Conservation (phyloP, 1,140 invertebrate genomes). For the Solenopsis invicta region DNA sequence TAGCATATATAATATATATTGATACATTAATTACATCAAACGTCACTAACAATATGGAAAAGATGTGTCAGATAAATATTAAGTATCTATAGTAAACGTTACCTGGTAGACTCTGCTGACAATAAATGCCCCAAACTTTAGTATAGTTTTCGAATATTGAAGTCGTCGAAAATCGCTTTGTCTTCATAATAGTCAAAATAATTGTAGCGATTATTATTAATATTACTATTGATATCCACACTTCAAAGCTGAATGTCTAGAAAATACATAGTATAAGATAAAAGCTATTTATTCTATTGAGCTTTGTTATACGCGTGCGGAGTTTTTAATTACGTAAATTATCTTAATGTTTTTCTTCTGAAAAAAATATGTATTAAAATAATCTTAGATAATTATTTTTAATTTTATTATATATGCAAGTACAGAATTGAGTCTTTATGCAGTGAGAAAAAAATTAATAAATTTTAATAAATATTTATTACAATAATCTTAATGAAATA, state of each 20-base stretch:
- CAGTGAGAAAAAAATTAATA: no score
- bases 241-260: conserved; percentile 67
- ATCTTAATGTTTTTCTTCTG: background rate
- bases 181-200: conserved; percentile 73
- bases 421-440: no score
- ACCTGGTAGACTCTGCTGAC: conserved; percentile 80
- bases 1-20: background rate
- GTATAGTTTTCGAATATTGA: conserved; percentile 67
- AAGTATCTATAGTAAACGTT: background rate
- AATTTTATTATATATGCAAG: no score
- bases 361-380: no score
- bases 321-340: background rate
- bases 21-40: background rate
- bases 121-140: conserved; percentile 77
- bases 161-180: conserved; percentile 26
- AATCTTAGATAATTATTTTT: no score
- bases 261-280: background rate
- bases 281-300: background rate
- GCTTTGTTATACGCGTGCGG: background rate
- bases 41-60: background rate
- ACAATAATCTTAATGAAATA: no score
- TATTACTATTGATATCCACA: conserved; percentile 71
- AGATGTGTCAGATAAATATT: background rate
- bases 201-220: conserved; percentile 66
- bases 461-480: no score